A percentile compares a stretch with the other conserved stretches of the same genome.
These are phyloP conservation scores for Calidris pugnax DNA, from an alignment of 2,113 vertebrate species.

Conservation along the genomic window DNA sequence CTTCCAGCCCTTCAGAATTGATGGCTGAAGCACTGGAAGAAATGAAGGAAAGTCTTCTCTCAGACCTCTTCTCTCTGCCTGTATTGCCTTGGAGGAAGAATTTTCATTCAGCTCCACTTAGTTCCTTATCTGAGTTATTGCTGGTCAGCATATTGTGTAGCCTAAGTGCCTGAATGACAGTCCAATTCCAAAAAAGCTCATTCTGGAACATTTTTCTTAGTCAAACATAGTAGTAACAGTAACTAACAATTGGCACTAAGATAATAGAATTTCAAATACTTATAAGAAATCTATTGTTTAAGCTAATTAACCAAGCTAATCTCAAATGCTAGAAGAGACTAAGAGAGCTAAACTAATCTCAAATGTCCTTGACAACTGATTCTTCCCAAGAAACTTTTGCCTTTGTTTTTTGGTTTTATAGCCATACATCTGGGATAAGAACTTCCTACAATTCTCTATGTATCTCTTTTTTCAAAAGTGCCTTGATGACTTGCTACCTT, in stretches of 20 bases:
- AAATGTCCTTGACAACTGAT: background rate
- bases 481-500: background rate
- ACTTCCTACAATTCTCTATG: background rate
- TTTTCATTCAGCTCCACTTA: background rate
- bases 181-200: background rate
- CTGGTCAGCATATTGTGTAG: background rate
- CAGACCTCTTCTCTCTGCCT: background rate
- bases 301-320: slow-evolving; percentile 31
- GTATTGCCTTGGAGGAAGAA: background rate
- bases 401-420: background rate
- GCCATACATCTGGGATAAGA: background rate
- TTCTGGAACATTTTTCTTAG: background rate
- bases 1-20: background rate
- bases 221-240: background rate
- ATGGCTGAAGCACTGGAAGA: background rate
- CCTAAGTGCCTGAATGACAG: background rate
- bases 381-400: background rate
- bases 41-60: background rate
- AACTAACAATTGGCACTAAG: background rate
- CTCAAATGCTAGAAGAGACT: background rate
- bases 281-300: background rate
- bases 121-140: background rate
- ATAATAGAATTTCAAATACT: background rate
- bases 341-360: background rate
- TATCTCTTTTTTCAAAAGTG: background rate